Evolutionary conservation across 2,888 invertebrate species (phyloP).

Genomic region (Tenthredo mesomela): DNA sequence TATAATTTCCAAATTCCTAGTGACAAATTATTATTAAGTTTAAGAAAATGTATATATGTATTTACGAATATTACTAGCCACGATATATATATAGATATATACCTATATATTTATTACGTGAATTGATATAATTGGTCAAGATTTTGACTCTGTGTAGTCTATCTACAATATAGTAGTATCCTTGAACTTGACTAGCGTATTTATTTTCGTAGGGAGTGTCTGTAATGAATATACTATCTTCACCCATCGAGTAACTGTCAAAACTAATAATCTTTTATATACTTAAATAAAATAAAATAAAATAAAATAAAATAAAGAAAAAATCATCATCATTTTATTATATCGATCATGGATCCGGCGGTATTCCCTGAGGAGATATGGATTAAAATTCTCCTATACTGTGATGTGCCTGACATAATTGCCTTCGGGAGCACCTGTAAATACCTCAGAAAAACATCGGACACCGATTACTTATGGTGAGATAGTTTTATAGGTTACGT

Average conservation of each 20-base stretch:
- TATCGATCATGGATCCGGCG: constrained; percentile 74
- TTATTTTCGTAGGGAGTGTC: constrained; percentile 74
- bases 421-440: constrained; percentile 76
- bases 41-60: neutral
- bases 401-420: constrained; percentile 77
- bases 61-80: neutral
- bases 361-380: constrained; percentile 77
- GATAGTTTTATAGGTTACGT: constrained; percentile 70
- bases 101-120: too few species aligned
- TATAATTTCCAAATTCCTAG: too few species aligned
- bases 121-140: neutral
- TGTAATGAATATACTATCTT: constrained; percentile 60
- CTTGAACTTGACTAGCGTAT: constrained; percentile 77
- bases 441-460: constrained; percentile 74
- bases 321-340: neutral
- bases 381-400: constrained; percentile 76
- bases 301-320: neutral
- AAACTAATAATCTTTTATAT: constrained; percentile 42
- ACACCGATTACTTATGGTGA: constrained; percentile 76
- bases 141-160: neutral
- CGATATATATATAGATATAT: neutral
- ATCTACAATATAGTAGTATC: constrained; percentile 63
- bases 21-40: neutral
- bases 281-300: neutral
- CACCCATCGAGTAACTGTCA: constrained; percentile 35